A percentile compares a stretch with the other conserved stretches of the same genome.
These are phyloP conservation scores for Agonopterix heracliana DNA, from an alignment of 2,888 invertebrate genomes.

Conservation along the genomic window DNA sequence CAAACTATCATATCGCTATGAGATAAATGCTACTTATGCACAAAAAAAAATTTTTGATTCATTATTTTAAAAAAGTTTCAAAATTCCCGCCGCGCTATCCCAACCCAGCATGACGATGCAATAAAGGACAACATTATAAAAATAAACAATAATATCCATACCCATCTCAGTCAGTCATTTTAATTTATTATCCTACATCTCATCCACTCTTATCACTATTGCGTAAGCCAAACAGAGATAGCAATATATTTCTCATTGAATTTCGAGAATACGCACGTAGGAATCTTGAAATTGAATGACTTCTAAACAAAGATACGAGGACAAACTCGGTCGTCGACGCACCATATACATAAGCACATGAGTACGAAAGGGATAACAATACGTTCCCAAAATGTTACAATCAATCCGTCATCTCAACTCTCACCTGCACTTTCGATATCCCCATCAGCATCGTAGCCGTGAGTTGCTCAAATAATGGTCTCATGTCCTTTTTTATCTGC, in stretches of 20 bases:
- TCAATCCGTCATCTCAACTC: conserved; percentile 63
- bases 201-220: conserved; percentile 23
- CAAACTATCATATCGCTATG: too few relatives aligned
- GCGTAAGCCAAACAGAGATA: conserved; percentile 45
- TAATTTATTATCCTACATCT: conserved; percentile 19
- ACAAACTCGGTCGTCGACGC: conserved; percentile 41
- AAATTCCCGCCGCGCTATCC: conserved; percentile 1
- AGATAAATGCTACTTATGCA: too few relatives aligned
- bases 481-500: conserved; percentile 79
- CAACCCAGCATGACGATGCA: too few relatives aligned
- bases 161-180: conserved; percentile 32
- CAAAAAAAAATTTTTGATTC: too few relatives aligned
- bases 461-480: conserved; percentile 79
- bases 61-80: conserved; percentile 13
- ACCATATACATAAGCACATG: conserved; percentile 21
- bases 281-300: conserved; percentile 50
- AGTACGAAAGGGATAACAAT: conserved; percentile 62
- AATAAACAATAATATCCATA: conserved; percentile 7
- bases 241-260: conserved; percentile 59
- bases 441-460: conserved; percentile 81
- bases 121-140: conserved; percentile 3
- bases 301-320: conserved; percentile 68
- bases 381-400: conserved; percentile 53
- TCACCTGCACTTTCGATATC: conserved; percentile 77
- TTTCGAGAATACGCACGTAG: conserved; percentile 48